These are phyloP conservation scores for Steinernema khuongi DNA, from an alignment of 1,140 invertebrate species.

Conservation along the genomic window DNA sequence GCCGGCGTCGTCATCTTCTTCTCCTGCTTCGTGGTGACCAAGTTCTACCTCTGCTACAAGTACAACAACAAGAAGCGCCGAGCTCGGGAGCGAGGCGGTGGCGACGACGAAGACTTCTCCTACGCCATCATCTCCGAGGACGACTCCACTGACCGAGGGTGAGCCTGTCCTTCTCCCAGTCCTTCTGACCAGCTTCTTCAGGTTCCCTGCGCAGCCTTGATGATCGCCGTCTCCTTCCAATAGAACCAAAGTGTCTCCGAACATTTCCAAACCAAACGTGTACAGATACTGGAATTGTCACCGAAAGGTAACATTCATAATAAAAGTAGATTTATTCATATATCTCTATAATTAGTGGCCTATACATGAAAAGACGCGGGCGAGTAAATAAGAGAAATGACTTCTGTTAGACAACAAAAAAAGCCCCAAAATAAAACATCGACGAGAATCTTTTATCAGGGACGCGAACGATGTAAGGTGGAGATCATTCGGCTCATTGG, in stretches of 20 bases:
- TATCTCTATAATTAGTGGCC: neutral
- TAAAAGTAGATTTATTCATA: neutral
- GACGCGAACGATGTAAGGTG: neutral
- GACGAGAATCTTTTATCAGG: neutral
- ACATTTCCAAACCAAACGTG: no score
- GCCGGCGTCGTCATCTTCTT: neutral
- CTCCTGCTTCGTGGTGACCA: neutral
- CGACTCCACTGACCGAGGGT: neutral
- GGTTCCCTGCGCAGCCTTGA: no score
- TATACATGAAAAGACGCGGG: neutral
- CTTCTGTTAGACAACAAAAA: neutral
- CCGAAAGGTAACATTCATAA: no score
- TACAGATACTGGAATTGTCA: neutral
- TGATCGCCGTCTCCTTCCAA: no score
- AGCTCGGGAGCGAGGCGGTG: neutral
- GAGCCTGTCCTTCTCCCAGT: no score
- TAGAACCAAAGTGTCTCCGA: no score
- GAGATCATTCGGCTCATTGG: neutral
- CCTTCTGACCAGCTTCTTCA: no score
- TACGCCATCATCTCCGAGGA: neutral
- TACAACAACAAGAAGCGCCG: constrained; percentile 6
- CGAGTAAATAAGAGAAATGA: neutral
- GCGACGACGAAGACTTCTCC: neutral
- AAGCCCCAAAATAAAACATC: neutral
- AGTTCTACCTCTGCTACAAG: neutral